A percentile compares a stretch with the other conserved stretches of the same genome.
Conservation (phyloP, 2,888 invertebrate genomes). For the Harpalus rufipes region DNA sequence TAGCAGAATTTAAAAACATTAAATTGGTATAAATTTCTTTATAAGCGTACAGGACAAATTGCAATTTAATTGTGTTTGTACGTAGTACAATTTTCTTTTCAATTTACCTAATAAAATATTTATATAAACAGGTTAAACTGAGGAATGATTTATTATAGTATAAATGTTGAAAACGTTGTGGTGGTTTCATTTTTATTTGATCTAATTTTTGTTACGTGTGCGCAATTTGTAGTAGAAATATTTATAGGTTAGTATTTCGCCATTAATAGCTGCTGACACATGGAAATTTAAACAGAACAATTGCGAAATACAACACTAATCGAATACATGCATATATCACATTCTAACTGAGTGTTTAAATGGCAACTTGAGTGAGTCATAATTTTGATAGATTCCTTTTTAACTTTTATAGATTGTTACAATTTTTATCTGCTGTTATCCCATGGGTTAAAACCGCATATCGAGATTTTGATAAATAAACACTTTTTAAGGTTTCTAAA, state of each 20-base stretch:
- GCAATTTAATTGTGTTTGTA: too few relatives aligned
- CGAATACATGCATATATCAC: slow-evolving; percentile 11
- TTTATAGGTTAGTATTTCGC: slow-evolving; percentile 41
- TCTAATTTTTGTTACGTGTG: slow-evolving; percentile 1
- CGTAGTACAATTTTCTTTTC: too few relatives aligned
- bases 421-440: neutral
- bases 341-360: slow-evolving; percentile 7
- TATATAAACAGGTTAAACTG: neutral
- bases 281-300: slow-evolving; percentile 24
- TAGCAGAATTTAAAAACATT: neutral
- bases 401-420: neutral
- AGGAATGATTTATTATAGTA: neutral
- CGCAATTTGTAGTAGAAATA: slow-evolving; percentile 15
- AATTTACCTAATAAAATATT: neutral
- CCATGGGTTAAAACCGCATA: too few relatives aligned
- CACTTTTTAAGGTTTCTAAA: too few relatives aligned
- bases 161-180: neutral
- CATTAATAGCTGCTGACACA: slow-evolving; percentile 32
- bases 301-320: slow-evolving; percentile 28
- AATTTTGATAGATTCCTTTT: neutral
- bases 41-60: too few relatives aligned
- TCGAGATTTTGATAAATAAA: too few relatives aligned
- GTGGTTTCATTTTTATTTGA: neutral
- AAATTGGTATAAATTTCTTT: neutral
- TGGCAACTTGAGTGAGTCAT: neutral